phyloP scores from a whole-genome alignment of 1,140 invertebrate genomes.

The Ooceraea biroi region DNA sequence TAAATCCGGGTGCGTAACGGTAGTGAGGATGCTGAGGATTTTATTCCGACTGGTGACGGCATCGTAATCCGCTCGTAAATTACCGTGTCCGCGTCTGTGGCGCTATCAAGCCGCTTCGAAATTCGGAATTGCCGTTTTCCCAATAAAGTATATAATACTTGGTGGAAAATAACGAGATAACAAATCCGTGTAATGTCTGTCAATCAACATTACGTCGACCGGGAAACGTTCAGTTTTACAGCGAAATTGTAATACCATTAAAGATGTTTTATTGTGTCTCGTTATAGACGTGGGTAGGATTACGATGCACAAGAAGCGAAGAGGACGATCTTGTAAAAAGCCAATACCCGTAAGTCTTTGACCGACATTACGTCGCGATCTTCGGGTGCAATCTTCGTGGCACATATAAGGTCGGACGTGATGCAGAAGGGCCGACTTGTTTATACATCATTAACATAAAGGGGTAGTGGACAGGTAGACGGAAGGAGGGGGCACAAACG shows the following conservation, averaged over 20 bases:
- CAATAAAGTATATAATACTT: too few species aligned
- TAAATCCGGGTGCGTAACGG: slow-evolving; percentile 52
- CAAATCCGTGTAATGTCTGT: too few species aligned
- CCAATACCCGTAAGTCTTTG: background rate
- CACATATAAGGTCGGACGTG: background rate
- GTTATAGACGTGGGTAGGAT: background rate
- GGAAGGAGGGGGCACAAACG: slow-evolving; percentile 4
- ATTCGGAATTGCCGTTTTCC: too few species aligned
- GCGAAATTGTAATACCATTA: background rate
- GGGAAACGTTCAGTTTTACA: too few species aligned
- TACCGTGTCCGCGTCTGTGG: background rate
- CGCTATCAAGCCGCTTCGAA: too few species aligned
- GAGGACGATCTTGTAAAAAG: background rate
- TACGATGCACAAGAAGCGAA: background rate
- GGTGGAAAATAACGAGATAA: too few species aligned
- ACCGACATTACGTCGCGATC: background rate
- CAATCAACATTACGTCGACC: too few species aligned
- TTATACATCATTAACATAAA: slow-evolving; percentile 52
- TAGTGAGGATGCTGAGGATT: slow-evolving; percentile 39
- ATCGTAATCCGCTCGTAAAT: slow-evolving; percentile 47
- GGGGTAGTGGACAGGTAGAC: too few species aligned
- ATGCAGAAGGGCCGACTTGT: slow-evolving; percentile 28
- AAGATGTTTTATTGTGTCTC: background rate
- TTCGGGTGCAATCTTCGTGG: slow-evolving; percentile 33
- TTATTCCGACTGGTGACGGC: slow-evolving; percentile 2